Evolutionary conservation across 2,113 vertebrate genomes (phyloP).

Genomic region (Erythrolamprus reginae): DNA sequence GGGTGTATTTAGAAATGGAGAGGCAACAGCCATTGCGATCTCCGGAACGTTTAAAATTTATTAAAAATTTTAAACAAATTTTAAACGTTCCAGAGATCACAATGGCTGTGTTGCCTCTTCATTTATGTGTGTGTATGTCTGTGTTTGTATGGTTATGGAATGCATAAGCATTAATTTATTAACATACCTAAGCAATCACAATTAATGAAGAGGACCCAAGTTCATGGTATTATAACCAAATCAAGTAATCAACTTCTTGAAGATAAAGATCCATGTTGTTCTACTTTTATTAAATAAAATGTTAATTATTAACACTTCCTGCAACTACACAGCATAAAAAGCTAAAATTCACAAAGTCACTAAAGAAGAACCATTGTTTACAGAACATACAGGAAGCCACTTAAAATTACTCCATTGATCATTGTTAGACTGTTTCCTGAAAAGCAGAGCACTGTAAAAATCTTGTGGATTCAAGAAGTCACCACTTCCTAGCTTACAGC

Average conservation of each 20-base stretch:
- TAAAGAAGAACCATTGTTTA: background rate
- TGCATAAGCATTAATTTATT: slow-evolving; percentile 2
- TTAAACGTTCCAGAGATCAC: too few species aligned
- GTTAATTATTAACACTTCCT: background rate
- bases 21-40: too few species aligned
- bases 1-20: too few species aligned
- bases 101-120: too few species aligned
- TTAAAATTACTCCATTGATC: background rate
- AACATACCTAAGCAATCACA: background rate
- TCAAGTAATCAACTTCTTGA: background rate
- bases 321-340: background rate
- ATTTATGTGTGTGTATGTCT: too few species aligned
- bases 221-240: background rate
- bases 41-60: too few species aligned
- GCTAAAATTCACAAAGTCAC: background rate
- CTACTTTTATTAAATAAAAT: background rate
- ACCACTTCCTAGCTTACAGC: background rate
- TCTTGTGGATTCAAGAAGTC: background rate
- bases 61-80: too few species aligned
- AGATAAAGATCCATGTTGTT: background rate
- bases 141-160: background rate
- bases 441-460: background rate
- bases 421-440: background rate
- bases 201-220: background rate
- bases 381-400: background rate